These are phyloP conservation scores for Drosophila athabasca DNA, from an alignment of 1,140 invertebrate genomes.

Conservation along the genomic window DNA sequence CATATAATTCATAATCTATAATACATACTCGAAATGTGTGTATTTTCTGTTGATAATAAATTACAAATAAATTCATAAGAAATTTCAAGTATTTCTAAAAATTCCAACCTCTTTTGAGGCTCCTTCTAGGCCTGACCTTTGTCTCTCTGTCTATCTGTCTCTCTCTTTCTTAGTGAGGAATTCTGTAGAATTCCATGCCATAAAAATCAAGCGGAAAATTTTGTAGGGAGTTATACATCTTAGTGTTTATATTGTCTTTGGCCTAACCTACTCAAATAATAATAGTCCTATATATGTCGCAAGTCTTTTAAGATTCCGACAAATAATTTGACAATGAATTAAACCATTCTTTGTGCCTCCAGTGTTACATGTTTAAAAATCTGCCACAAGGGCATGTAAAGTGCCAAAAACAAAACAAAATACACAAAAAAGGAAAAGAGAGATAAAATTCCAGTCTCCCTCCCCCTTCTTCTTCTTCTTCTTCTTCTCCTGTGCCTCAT, in stretches of 20 bases:
- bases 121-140: background rate
- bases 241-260: too few relatives aligned
- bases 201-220: too few relatives aligned
- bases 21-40: too few relatives aligned
- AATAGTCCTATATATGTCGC: background rate
- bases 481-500: slow-evolving; percentile 29
- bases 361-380: slow-evolving; percentile 22
- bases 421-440: slow-evolving; percentile 9
- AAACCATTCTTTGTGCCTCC: slow-evolving; percentile 17
- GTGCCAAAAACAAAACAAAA: slow-evolving; percentile 43
- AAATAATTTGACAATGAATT: slow-evolving; percentile 22
- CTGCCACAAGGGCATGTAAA: slow-evolving; percentile 49
- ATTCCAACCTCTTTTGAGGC: too few relatives aligned
- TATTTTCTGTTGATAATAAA: too few relatives aligned
- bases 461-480: background rate
- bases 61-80: too few relatives aligned
- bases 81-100: too few relatives aligned
- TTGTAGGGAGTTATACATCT: too few relatives aligned
- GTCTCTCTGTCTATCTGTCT: too few relatives aligned
- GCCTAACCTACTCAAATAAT: background rate
- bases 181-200: too few relatives aligned
- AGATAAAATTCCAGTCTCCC: slow-evolving; percentile 42
- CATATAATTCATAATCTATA: too few relatives aligned
- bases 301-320: background rate
- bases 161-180: too few relatives aligned